A percentile compares a stretch with the other conserved stretches of the same genome.
Evolutionary conservation across 2,113 vertebrate genomes (phyloP).

Genomic region (Myotis lucifugus): DNA sequence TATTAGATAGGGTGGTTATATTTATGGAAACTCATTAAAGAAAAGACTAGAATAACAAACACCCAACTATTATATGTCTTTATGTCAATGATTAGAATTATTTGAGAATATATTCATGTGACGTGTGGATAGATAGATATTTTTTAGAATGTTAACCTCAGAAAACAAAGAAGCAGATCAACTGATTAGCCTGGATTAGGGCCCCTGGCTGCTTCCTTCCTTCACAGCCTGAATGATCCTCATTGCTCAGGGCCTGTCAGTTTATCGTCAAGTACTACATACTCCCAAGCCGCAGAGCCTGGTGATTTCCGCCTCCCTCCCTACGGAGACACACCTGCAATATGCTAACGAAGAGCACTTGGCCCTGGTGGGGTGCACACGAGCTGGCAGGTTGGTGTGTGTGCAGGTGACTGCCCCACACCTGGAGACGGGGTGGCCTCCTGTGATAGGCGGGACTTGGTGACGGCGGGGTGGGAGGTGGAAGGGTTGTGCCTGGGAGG

Average conservation of each 20-base stretch:
- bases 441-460: not conserved
- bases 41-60: not conserved
- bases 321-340: fast-evolving
- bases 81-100: not conserved
- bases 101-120: not conserved
- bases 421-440: not conserved
- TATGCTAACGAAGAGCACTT: not conserved
- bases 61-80: not conserved
- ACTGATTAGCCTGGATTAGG: not conserved
- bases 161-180: not conserved
- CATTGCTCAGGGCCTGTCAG: not conserved
- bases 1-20: not conserved
- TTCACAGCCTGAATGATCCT: not conserved
- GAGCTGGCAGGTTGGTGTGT: not conserved
- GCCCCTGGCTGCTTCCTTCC: not conserved
- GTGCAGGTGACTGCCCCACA: not conserved
- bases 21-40: not conserved
- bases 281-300: not conserved
- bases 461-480: not conserved
- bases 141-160: not conserved
- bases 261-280: not conserved
- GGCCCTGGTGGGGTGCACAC: fast-evolving
- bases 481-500: not conserved
- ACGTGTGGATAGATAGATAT: not conserved
- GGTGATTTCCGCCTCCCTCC: not conserved